phyloP scores from a whole-genome alignment of 1,140 invertebrate species.

The Trissolcus basalis region DNA sequence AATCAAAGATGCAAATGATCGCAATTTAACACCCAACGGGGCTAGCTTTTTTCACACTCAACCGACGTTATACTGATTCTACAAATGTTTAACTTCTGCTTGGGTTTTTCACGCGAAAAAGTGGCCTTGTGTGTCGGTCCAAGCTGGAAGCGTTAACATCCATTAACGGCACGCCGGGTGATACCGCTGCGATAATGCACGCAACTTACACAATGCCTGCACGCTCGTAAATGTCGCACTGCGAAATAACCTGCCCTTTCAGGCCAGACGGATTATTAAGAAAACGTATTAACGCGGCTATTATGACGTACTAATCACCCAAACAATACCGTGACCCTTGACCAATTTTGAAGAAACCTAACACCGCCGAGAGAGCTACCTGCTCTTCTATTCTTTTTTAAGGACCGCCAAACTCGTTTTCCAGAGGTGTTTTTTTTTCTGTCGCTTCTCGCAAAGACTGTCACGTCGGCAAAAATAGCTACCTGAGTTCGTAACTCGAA shows the following conservation, averaged over 20 bases:
- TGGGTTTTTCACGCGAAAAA: neutral
- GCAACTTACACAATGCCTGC: constrained; percentile 30
- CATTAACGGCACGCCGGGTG: constrained; percentile 18
- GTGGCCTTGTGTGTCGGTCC: constrained; percentile 10
- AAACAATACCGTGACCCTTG: constrained; percentile 62
- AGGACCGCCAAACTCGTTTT: constrained; percentile 33
- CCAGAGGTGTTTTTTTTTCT: constrained; percentile 21
- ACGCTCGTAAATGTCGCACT: constrained; percentile 38
- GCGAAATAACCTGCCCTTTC: constrained; percentile 35
- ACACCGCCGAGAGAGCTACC: constrained; percentile 51
- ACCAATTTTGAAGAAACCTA: constrained; percentile 63
- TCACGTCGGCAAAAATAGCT: constrained; percentile 44
- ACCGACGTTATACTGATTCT: too few species aligned
- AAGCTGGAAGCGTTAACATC: constrained; percentile 21
- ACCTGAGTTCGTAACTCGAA: constrained; percentile 46
- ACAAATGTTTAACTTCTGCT: too few species aligned
- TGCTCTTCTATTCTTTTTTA: constrained; percentile 38
- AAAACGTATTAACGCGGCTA: constrained; percentile 56
- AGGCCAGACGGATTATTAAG: constrained; percentile 57
- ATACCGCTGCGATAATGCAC: constrained; percentile 33
- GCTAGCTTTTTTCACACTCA: constrained; percentile 6
- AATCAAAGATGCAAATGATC: constrained; percentile 35
- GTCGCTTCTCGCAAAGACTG: constrained; percentile 19
- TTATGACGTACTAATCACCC: constrained; percentile 65
- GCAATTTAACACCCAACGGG: constrained; percentile 13